Evolutionary conservation across 2,888 invertebrate species (phyloP).

Genomic region (Morinoia aosen): DNA sequence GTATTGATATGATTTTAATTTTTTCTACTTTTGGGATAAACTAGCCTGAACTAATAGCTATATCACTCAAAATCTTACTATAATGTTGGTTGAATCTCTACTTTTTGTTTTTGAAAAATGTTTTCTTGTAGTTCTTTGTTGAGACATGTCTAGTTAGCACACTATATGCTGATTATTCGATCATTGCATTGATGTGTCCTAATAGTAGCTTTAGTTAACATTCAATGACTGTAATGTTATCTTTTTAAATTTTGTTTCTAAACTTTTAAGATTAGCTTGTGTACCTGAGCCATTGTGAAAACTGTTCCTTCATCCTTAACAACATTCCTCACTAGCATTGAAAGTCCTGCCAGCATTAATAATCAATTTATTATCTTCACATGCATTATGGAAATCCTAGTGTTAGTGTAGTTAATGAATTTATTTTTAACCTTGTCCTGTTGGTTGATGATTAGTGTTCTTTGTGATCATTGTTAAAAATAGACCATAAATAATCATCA

Average conservation of each 20-base stretch:
- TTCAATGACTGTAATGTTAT: background rate
- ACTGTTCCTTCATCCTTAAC: background rate
- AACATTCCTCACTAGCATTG: background rate
- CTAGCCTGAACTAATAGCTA: no score
- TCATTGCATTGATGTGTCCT: background rate
- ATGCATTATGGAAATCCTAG: background rate
- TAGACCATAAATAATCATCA: background rate
- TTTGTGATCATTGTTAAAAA: background rate
- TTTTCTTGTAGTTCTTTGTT: no score
- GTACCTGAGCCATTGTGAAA: background rate
- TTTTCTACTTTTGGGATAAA: no score
- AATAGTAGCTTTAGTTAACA: background rate
- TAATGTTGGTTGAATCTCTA: no score
- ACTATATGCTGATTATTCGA: background rate
- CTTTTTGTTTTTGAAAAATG: no score
- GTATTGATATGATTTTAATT: no score
- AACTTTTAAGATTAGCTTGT: background rate
- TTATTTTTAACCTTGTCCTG: background rate
- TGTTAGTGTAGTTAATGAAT: background rate
- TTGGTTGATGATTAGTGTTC: background rate
- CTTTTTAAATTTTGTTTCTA: background rate
- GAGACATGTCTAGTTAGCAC: background rate
- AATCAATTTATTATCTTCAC: background rate
- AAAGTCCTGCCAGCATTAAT: background rate
- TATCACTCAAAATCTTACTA: no score